Evolutionary conservation across 2,888 invertebrate genomes (phyloP).

Genomic region (Eupithecia vulgata): DNA sequence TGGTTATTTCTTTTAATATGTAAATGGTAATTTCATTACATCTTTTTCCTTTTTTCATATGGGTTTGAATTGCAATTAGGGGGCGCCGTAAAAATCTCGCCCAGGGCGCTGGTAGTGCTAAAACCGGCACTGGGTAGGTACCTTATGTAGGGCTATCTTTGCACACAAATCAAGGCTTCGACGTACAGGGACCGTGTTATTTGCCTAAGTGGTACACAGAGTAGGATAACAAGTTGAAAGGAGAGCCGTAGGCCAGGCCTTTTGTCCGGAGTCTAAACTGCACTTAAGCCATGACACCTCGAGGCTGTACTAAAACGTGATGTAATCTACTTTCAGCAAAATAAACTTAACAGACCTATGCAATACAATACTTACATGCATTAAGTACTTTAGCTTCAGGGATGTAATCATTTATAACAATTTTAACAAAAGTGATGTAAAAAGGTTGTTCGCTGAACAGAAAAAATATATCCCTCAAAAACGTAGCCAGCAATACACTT

Average conservation of each 20-base stretch:
- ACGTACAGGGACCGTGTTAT: slow-evolving; percentile 63
- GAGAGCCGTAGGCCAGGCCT: slow-evolving; percentile 43
- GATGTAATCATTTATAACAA: neutral
- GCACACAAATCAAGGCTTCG: slow-evolving; percentile 53
- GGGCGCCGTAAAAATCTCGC: too few species aligned
- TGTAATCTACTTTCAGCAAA: slow-evolving; percentile 55
- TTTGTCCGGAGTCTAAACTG: slow-evolving; percentile 56
- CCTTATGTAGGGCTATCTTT: slow-evolving; percentile 31
- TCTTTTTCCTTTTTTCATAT: too few species aligned
- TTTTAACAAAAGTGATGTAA: slow-evolving; percentile 18
- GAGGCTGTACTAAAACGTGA: slow-evolving; percentile 58
- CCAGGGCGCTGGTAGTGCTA: too few species aligned
- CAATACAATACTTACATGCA: neutral
- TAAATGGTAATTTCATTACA: too few species aligned
- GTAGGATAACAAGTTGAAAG: slow-evolving; percentile 64
- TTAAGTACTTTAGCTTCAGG: neutral
- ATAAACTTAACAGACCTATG: slow-evolving; percentile 44
- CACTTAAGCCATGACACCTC: slow-evolving; percentile 59
- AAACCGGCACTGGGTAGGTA: too few species aligned
- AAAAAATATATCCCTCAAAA: slow-evolving; percentile 26
- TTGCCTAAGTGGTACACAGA: slow-evolving; percentile 64
- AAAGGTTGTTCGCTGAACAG: slow-evolving; percentile 59
- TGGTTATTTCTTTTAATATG: too few species aligned
- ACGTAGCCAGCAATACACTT: slow-evolving; percentile 15
- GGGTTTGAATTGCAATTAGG: too few species aligned